phyloP scores from a whole-genome alignment of 2,797 vertebrate species.

The Chromis chromis region DNA sequence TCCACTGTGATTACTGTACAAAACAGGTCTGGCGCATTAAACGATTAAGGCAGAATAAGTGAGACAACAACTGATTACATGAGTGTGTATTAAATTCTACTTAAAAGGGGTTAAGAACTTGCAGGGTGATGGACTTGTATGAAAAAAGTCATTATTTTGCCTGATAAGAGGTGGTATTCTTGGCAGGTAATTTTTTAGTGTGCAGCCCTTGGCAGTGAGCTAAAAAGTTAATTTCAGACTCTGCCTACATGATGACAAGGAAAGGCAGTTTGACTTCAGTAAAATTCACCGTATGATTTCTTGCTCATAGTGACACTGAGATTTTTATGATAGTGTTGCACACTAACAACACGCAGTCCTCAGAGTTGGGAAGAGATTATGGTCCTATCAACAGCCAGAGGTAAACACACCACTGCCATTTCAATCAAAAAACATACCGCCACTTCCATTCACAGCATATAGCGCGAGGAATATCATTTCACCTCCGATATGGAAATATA shows the following conservation, averaged over 20 bases:
- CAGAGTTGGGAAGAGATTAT: slow-evolving; percentile 61
- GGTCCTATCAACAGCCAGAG: slow-evolving; percentile 47
- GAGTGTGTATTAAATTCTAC: slow-evolving; percentile 8
- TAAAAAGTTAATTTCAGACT: slow-evolving; percentile 66
- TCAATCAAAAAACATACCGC: slow-evolving; percentile 49
- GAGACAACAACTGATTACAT: slow-evolving; percentile 10
- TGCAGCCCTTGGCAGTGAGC: slow-evolving; percentile 54
- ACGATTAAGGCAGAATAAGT: slow-evolving; percentile 22
- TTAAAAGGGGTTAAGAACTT: slow-evolving; percentile 17
- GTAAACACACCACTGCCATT: slow-evolving; percentile 62
- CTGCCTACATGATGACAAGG: slow-evolving; percentile 48
- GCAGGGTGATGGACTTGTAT: slow-evolving; percentile 37
- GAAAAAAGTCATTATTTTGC: slow-evolving; percentile 38
- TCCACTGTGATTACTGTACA: slow-evolving; percentile 4
- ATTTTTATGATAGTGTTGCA: slow-evolving; percentile 58
- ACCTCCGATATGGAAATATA: slow-evolving; percentile 38
- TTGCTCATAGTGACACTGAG: slow-evolving; percentile 46
- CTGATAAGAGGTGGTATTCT: slow-evolving; percentile 59
- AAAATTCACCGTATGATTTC: slow-evolving; percentile 54
- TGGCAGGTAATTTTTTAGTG: slow-evolving; percentile 70
- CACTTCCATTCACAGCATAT: slow-evolving; percentile 12
- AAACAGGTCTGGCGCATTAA: slow-evolving; percentile 25
- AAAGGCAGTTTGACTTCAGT: slow-evolving; percentile 48
- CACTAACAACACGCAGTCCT: slow-evolving; percentile 54
- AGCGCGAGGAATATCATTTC: slow-evolving; percentile 22